These are phyloP conservation scores for Linepithema humile DNA, from an alignment of 1,140 invertebrate genomes.

Conservation along the genomic window DNA sequence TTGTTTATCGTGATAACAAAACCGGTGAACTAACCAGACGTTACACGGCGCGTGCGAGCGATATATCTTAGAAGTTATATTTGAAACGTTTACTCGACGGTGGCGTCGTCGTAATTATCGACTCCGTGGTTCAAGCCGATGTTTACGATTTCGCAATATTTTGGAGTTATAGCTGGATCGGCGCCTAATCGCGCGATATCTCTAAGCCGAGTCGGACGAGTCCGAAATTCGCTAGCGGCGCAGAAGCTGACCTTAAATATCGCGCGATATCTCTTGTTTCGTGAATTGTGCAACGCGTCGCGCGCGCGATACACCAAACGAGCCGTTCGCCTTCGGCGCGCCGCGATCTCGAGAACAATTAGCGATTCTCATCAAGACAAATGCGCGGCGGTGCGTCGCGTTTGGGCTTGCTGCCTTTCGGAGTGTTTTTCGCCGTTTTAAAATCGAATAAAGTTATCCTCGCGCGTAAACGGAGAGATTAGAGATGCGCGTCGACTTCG, in stretches of 20 bases:
- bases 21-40: not conserved
- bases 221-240: not conserved
- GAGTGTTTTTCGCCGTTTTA: not conserved
- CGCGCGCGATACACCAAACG: conserved; percentile 1
- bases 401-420: not conserved
- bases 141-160: conserved; percentile 21
- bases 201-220: not conserved
- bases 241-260: conserved; percentile 5
- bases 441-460: conserved; percentile 14
- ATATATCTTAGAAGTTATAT: conserved; percentile 2
- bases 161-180: not conserved
- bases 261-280: conserved; percentile 2
- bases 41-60: no score
- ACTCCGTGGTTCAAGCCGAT: not conserved
- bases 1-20: conserved; percentile 40
- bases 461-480: not conserved
- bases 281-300: conserved; percentile 9
- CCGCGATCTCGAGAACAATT: not conserved
- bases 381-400: not conserved
- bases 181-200: not conserved
- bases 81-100: not conserved
- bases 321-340: not conserved
- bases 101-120: not conserved
- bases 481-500: not conserved
- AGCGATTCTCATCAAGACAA: not conserved